Percentiles rank a stretch among this genome's conserved stretches.
Conservation (phyloP, 2,888 invertebrate species). For the Oegoconia quadripuncta region DNA sequence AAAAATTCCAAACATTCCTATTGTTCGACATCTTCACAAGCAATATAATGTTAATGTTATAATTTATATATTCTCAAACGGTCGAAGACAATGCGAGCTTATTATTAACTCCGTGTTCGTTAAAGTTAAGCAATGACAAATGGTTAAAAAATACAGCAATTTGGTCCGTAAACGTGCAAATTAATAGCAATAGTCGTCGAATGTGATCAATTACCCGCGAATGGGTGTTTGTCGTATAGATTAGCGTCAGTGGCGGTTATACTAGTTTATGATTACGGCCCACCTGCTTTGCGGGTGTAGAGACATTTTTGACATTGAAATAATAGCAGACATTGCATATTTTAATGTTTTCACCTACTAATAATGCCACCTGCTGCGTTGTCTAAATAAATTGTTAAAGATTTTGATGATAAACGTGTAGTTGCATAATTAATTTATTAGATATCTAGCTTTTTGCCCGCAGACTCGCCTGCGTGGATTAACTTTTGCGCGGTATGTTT, state of each 20-base stretch:
- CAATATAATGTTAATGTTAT: conserved; percentile 17
- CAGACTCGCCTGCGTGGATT: no score
- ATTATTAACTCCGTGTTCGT: conserved; percentile 27
- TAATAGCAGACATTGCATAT: conserved; percentile 16
- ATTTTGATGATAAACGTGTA: no score
- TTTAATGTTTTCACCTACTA: no score
- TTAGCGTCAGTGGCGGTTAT: conserved; percentile 39
- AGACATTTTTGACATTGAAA: conserved; percentile 30
- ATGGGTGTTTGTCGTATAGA: conserved; percentile 47
- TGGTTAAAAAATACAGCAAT: conserved; percentile 58
- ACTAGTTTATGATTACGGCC: conserved; percentile 28
- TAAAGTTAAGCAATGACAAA: conserved; percentile 57
- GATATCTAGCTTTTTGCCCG: no score
- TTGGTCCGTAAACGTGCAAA: conserved; percentile 57
- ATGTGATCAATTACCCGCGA: conserved; percentile 50
- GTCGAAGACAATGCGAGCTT: conserved; percentile 30
- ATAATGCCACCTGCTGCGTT: conserved; percentile 41
- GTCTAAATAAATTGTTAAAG: no score
- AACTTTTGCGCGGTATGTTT: no score
- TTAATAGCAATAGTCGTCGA: conserved; percentile 55
- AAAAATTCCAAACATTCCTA: conserved; percentile 24
- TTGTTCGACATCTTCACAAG: conserved; percentile 25
- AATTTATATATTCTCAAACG: conserved; percentile 33
- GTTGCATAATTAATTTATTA: no score
- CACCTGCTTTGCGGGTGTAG: conserved; percentile 45